Evolutionary conservation across 1,140 invertebrate species (phyloP).

Genomic region (Hylyphantes graminicola): DNA sequence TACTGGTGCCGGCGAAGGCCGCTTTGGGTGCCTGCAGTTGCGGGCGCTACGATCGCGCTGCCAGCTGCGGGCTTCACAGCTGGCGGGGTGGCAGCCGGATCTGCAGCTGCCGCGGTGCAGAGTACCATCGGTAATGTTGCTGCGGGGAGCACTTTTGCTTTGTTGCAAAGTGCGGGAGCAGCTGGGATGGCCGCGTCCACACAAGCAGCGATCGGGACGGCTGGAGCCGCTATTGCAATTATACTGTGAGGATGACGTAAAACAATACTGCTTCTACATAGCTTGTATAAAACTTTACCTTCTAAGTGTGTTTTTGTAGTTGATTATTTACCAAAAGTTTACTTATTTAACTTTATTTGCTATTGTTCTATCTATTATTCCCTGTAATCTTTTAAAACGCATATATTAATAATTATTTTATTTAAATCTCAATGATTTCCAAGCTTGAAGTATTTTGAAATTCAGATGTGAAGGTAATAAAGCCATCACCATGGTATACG

Average conservation of each 20-base stretch:
- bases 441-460: too few relatives aligned
- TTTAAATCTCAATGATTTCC: too few relatives aligned
- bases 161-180: background rate
- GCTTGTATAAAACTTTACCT: too few relatives aligned
- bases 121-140: background rate
- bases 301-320: too few relatives aligned
- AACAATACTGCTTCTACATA: too few relatives aligned
- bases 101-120: background rate
- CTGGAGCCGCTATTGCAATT: background rate
- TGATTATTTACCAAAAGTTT: too few relatives aligned
- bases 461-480: too few relatives aligned
- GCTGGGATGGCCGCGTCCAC: background rate
- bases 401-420: too few relatives aligned
- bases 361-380: too few relatives aligned
- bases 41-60: background rate
- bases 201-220: background rate
- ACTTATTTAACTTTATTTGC: too few relatives aligned
- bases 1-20: background rate
- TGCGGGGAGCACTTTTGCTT: slow-evolving; percentile 3
- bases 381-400: too few relatives aligned
- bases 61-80: background rate
- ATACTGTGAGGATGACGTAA: background rate
- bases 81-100: slow-evolving; percentile 1
- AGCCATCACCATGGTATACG: too few relatives aligned
- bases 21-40: background rate